Evolutionary conservation across 2,113 vertebrate species (phyloP), one percentile per base, ranked within the genome.

Genomic region (Proteles cristata): DNA sequence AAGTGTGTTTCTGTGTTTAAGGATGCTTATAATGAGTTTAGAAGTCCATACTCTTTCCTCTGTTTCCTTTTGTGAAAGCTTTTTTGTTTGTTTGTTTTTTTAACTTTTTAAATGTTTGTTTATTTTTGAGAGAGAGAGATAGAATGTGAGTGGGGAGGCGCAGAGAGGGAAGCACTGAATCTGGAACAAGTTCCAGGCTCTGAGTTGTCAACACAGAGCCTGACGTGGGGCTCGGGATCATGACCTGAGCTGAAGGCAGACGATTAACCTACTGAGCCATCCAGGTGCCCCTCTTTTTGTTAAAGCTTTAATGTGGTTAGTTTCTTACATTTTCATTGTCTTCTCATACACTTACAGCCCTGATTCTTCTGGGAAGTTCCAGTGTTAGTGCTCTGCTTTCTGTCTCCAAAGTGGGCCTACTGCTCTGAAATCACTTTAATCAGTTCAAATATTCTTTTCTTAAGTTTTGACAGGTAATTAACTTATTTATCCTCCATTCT

Each of bases 401-500:
- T 39, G 33, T 50, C 53, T 35, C 16, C 21, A 71, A 53, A 86
- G n/a, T 86, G 86, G 92, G 63, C 33, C 39, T 93, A 35, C 21
- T 66, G 50, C 33, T 88, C 68, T 95, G 76, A 88, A 92, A 53
- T 92, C 50, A 88, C 53, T 85, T 89, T 85, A 17, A 55, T 85
- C 48, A 73, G 26, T 91, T 53, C 83, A 73, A 96, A 35, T 93
- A 93, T 81, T 84, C 12, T 96, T 31, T 95, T 26, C 53, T 25
- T 26, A 61, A 58, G 17, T 90, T 65, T 93, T 81, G 65, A n/a
- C 8, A 65, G 21, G 16, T 68, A 48, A 39, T 88, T 93, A 74
- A 50, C 35, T 88, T 61, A 50, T 43, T 73, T 79, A 84, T 2
- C 53, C n/a, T 48, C 16, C 19, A 76, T 87, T 93, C 39, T 90